Conservation (phyloP, 1,140 invertebrate species). For the Limonius californicus region DNA sequence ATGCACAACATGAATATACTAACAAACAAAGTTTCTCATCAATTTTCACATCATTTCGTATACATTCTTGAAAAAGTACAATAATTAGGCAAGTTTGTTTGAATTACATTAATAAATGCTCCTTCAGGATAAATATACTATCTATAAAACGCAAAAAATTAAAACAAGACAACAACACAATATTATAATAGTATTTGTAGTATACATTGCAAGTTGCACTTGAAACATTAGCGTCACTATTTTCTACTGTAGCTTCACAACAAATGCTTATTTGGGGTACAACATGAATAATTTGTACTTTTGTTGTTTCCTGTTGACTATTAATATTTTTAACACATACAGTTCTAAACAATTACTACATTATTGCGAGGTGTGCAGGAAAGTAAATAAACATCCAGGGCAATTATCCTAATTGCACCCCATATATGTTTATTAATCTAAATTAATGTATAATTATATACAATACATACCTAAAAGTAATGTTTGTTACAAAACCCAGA, state of each 20-base stretch:
- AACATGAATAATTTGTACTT: too few relatives aligned
- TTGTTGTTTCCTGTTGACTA: too few relatives aligned
- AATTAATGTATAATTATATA: neutral
- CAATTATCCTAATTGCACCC: neutral
- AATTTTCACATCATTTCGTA: neutral
- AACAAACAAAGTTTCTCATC: neutral
- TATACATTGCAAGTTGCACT: slow-evolving; percentile 3
- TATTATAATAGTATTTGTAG: neutral
- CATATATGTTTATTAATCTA: neutral
- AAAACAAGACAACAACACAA: neutral
- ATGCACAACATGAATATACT: neutral
- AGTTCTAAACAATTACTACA: too few relatives aligned
- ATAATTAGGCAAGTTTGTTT: slow-evolving; percentile 6
- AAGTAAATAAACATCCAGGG: neutral
- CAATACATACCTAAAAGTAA: neutral
- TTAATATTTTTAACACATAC: too few relatives aligned
- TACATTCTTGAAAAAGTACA: slow-evolving; percentile 1
- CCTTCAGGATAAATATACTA: neutral
- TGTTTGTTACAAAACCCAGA: slow-evolving; percentile 3
- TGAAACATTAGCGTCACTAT: neutral
- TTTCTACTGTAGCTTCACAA: slow-evolving; percentile 6
- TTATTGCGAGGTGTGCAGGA: neutral
- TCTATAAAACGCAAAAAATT: neutral
- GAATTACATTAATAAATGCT: slow-evolving; percentile 12
- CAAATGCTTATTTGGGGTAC: neutral